Evolutionary conservation across 2,888 invertebrate species (phyloP), one percentile per base, ranked within the genome.

Genomic region (Nomada hirtipes): DNA sequence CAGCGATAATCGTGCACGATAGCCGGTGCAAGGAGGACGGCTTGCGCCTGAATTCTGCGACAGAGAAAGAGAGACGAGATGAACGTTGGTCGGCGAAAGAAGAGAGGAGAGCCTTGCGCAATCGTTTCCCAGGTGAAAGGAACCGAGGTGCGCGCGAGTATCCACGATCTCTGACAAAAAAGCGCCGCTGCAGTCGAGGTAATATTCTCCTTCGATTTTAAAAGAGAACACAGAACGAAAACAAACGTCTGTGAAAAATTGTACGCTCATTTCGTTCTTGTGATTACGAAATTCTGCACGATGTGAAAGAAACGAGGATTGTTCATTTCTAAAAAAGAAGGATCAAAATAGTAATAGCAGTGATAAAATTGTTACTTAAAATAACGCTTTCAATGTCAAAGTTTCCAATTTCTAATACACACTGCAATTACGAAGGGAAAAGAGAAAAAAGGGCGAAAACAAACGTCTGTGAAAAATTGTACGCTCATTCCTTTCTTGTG

Each of bases 41-140:
- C 1, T 4, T 13, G 18, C 11, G 20, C 2, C 11, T n/a, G n/a
- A n/a, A 73, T 63, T 23, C 18, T 10, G 13, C 1, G 63, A 15
- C 50, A 15, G 29, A 11, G 44, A 67, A 13, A 11, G 47, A 20
- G 55, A 69, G 4, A 29, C 15, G 23, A 23, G 13, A 50, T 13
- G 11, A 71, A 60, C n/a, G 20, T 10, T 9, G 60, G n/a, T 71
- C 29, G 29, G 20, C 15, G n/a, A 13, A n/a, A 61, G 13, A 7
- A 55, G 13, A 13, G 4, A 47, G 15, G 50, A n/a, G 29, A 13
- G 13, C 11, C 36, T 81, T 55, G 44, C 57, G 36, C 69, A 68
- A 44, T 55, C 50, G 36, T 52, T 61, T 57, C 23, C 68, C 68
- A 71, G 36, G 67, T 77, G 65, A 79, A 65, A 70, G 23, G 63